Conservation (phyloP, 2,797 vertebrate species). For the Tiaroga cobitis region DNA sequence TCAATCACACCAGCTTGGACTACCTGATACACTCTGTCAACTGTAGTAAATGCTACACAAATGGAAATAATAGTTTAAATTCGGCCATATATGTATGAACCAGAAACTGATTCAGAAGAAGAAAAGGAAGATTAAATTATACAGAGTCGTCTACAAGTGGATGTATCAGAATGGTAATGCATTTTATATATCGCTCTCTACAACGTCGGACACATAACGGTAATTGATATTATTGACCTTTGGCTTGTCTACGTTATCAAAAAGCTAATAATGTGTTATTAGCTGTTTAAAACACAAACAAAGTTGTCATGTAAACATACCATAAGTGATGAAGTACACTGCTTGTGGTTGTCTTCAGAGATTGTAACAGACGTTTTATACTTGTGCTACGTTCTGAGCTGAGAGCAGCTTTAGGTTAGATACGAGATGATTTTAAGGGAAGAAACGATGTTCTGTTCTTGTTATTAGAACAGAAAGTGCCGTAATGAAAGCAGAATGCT, state of each 20-base stretch:
- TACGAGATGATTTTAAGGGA: neutral
- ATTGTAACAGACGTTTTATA: too few species aligned
- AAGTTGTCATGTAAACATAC: too few species aligned
- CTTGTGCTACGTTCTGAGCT: neutral
- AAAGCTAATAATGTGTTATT: too few species aligned
- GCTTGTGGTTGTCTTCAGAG: neutral
- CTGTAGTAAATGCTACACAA: neutral
- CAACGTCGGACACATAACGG: neutral
- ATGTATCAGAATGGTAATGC: neutral
- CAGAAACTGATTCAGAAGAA: neutral
- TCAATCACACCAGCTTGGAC: neutral
- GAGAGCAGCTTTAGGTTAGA: conserved; percentile 6
- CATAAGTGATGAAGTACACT: neutral
- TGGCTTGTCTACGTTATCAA: too few species aligned
- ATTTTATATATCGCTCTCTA: neutral
- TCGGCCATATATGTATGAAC: neutral
- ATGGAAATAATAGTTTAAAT: neutral
- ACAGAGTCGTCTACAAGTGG: neutral
- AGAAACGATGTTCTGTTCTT: conserved; percentile 33
- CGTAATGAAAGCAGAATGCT: conserved; percentile 38
- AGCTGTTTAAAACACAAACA: too few species aligned
- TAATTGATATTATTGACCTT: neutral
- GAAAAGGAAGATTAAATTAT: neutral
- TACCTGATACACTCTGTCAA: neutral
- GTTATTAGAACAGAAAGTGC: neutral